phyloP scores from a whole-genome alignment of 2,797 vertebrate genomes.

The Crax fasciolata region DNA sequence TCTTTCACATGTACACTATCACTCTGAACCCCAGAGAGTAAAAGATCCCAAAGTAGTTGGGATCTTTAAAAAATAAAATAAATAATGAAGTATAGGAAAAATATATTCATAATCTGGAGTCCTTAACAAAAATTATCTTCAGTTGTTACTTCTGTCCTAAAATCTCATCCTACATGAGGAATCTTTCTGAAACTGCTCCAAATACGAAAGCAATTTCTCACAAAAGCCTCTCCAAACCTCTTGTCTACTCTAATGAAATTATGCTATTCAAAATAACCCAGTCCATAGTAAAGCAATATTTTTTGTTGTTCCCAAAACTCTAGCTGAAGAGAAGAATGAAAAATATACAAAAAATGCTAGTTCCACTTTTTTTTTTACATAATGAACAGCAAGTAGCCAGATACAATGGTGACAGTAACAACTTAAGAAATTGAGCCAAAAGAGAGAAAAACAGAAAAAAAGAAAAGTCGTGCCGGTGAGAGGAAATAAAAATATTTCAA shows the following conservation, averaged over 20 bases:
- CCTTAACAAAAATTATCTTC: neutral
- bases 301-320: neutral
- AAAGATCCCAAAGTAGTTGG: neutral
- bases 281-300: neutral
- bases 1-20: neutral
- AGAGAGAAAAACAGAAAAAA: neutral
- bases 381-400: neutral
- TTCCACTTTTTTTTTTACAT: neutral
- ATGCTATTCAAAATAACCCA: neutral
- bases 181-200: neutral
- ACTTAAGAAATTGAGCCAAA: neutral
- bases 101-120: neutral
- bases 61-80: neutral
- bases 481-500: neutral
- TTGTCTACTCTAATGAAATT: neutral
- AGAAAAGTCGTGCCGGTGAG: fast-evolving
- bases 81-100: neutral
- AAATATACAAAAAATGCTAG: neutral
- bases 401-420: neutral
- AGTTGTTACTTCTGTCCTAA: neutral
- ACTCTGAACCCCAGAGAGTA: neutral
- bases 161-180: neutral
- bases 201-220: neutral
- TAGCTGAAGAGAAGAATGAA: neutral
- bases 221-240: neutral